Base-by-base conservation (phyloP, 2,888 invertebrate species). In the Palloptera scutellata region DNA sequence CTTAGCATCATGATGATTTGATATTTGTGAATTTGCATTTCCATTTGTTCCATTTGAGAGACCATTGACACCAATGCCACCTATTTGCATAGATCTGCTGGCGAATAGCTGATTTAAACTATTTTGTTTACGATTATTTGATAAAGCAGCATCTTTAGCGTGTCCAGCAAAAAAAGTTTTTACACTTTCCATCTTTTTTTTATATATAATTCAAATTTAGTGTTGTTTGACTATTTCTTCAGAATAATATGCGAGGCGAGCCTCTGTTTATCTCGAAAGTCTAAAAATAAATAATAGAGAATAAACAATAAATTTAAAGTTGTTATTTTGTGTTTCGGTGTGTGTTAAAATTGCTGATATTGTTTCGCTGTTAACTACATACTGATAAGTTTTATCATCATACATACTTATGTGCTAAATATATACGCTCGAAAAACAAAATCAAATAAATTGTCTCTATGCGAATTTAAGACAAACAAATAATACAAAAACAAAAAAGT, bases 91-190 rank as follows among this genome's bases (percentile, higher is more conserved):
- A 8, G 66, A 40, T 51, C 58, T 51, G 6, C 72, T 74, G 64
- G 61, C 61, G 6, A 65, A 54, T 20, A 64, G 51, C 30, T 30
- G 30, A 55, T 40, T 69, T 20, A 68, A 63, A 68, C 70, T 69
- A 59, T 70, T 73, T 66, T 74, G 76, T 54, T 74, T 60, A 13
- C 76, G 78, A 73, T 75, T 76, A 55, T 77, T 73, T 57, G 72
- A 19, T 41, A 73, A 69, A 13, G 75, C 65, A 60, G 75, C 74
- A 64, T 76, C 75, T 64, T 78, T 82, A 70, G 74, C 77, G 71
- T 77, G 72, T 73, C 70, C 71, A 69, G 75, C 77, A 67, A 80
- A 81, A 73, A 83, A 83, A 19, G 59, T 59, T 41, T 58, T 58
- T 5, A 64, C 59, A 58, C 42, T 64, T 42, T 64, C 64, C 64